Evolutionary conservation across 1,140 invertebrate genomes (phyloP).

Genomic region (Drosophila rhopaloa): DNA sequence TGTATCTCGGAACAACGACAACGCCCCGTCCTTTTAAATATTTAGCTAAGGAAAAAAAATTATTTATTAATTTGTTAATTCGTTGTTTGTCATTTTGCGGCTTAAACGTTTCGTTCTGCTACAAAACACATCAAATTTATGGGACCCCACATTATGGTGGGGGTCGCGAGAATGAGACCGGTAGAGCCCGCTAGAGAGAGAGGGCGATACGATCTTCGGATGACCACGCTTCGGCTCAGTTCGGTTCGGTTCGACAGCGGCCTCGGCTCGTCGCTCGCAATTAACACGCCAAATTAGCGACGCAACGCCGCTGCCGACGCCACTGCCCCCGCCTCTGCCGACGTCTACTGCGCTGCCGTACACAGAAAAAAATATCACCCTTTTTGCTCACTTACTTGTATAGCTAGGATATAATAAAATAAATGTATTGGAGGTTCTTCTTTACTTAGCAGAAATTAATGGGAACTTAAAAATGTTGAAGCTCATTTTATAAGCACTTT

Average conservation of each 20-base stretch:
- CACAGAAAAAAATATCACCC: not conserved
- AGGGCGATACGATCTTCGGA: constrained; percentile 22
- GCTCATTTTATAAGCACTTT: no score
- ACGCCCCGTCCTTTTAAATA: constrained; percentile 56
- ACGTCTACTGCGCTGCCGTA: constrained; percentile 6
- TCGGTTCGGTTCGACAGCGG: constrained; percentile 34
- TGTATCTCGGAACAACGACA: constrained; percentile 32
- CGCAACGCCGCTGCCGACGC: constrained; percentile 35
- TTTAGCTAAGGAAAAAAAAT: constrained; percentile 39
- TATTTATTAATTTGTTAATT: constrained; percentile 84
- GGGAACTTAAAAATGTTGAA: no score
- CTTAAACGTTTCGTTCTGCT: constrained; percentile 84
- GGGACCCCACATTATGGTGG: constrained; percentile 39
- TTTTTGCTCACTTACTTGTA: no score
- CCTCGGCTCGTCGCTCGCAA: constrained; percentile 67
- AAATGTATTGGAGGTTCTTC: no score
- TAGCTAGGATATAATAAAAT: no score
- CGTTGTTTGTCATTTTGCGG: constrained; percentile 83
- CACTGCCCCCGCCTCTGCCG: constrained; percentile 13
- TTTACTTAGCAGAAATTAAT: no score
- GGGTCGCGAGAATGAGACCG: constrained; percentile 7
- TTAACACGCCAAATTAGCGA: constrained; percentile 80
- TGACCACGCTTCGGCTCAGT: constrained; percentile 51
- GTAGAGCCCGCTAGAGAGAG: not conserved
- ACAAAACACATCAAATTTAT: constrained; percentile 80